Evolutionary conservation across 2,113 vertebrate species (phyloP).

Genomic region (Pomatostomus ruficeps): DNA sequence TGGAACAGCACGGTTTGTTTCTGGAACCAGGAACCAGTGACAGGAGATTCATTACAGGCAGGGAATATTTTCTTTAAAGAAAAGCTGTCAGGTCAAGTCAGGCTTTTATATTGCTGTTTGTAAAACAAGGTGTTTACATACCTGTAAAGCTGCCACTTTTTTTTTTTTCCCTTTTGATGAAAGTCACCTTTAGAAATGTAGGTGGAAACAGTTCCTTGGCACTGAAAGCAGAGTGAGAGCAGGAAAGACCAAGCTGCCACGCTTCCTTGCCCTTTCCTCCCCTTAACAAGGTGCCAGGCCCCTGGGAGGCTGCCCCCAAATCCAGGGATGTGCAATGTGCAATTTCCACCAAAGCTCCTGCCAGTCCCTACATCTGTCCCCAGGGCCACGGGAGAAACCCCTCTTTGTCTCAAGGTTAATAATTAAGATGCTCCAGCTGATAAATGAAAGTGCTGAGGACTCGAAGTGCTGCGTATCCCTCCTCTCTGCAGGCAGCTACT

Average conservation of each 20-base stretch:
- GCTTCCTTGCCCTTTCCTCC: neutral
- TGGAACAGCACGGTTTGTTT: conserved; percentile 22
- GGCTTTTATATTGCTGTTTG: conserved; percentile 18
- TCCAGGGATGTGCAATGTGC: fast-evolving
- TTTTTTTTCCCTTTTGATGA: neutral
- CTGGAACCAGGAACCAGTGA: conserved; percentile 23
- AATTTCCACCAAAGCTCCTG: no score
- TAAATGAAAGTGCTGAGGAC: neutral
- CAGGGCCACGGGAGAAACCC: neutral
- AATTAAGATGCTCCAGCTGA: neutral
- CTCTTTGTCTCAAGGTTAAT: neutral
- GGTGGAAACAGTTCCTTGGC: conserved; percentile 2
- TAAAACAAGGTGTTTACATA: conserved; percentile 63
- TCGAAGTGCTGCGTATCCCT: fast-evolving
- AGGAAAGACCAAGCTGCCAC: neutral
- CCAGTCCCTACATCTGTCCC: neutral
- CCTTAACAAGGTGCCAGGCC: neutral
- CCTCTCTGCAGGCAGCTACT: neutral
- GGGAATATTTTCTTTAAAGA: conserved; percentile 12
- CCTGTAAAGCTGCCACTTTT: conserved; percentile 36
- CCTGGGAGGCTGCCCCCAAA: neutral
- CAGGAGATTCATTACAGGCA: conserved; percentile 21
- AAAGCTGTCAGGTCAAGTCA: conserved; percentile 32
- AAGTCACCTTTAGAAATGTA: neutral
- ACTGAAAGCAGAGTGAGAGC: neutral